Conservation (phyloP, 2,888 invertebrate species). For the Nemapogon koenigi region DNA sequence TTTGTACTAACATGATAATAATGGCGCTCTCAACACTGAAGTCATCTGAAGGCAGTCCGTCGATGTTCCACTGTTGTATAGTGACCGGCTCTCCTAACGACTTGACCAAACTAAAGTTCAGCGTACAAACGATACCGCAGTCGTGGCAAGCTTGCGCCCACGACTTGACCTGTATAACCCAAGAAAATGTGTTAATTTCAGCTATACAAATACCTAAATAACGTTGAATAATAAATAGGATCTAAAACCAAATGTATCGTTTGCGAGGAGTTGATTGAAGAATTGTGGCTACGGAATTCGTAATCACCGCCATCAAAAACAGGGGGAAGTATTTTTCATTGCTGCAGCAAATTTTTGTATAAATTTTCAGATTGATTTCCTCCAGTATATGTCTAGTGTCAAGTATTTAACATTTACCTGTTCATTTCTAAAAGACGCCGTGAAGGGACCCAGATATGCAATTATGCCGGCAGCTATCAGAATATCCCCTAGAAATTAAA, state of each 20-base stretch:
- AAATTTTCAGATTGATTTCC: no score
- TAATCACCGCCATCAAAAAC: no score
- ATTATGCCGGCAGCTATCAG: slow-evolving; percentile 88
- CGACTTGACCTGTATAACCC: slow-evolving; percentile 70
- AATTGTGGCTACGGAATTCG: no score
- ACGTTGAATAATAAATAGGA: no score
- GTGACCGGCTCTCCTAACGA: slow-evolving; percentile 87
- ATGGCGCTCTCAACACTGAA: slow-evolving; percentile 94
- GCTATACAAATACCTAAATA: no score
- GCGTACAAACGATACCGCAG: slow-evolving; percentile 77
- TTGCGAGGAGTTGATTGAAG: no score
- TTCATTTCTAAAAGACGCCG: slow-evolving; percentile 70
- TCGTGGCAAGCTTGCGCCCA: slow-evolving; percentile 78
- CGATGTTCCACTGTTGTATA: slow-evolving; percentile 91
- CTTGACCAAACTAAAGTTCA: slow-evolving; percentile 77
- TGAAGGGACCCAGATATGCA: slow-evolving; percentile 91
- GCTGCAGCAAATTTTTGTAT: no score
- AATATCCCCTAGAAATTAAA: slow-evolving; percentile 75
- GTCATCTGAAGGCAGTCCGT: slow-evolving; percentile 85
- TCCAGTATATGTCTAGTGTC: no score
- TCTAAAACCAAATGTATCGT: no score
- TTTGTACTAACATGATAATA: slow-evolving; percentile 78
- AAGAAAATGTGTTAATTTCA: no score
- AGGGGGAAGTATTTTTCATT: no score
- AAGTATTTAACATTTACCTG: slow-evolving; percentile 33